Conservation (phyloP, 2,797 vertebrate genomes). For the Botia kubotai region DNA sequence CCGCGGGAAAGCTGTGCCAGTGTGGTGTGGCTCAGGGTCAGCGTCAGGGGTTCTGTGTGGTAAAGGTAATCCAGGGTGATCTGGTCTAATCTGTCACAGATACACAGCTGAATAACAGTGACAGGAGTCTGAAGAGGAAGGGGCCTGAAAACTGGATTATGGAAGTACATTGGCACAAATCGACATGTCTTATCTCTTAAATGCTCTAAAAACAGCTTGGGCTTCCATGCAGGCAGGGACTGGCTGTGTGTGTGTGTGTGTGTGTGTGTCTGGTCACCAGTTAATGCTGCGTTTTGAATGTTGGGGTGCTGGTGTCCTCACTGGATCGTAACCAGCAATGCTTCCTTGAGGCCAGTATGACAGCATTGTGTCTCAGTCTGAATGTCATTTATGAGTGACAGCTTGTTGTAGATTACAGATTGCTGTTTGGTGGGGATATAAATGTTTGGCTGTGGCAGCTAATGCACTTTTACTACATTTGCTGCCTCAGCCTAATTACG, state of each 20-base stretch:
- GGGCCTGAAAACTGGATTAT: slow-evolving; percentile 75
- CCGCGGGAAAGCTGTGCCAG: slow-evolving; percentile 1
- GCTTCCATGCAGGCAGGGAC: slow-evolving; percentile 63
- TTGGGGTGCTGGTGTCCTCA: not conserved
- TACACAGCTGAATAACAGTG: slow-evolving; percentile 74
- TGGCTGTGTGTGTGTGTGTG: slow-evolving; percentile 26
- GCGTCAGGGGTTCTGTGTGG: slow-evolving; percentile 70
- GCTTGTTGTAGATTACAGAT: slow-evolving; percentile 34
- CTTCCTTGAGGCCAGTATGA: not conserved
- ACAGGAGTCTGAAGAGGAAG: slow-evolving; percentile 58
- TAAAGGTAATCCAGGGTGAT: slow-evolving; percentile 84
- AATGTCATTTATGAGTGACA: slow-evolving; percentile 39
- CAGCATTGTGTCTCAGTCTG: slow-evolving; percentile 8
- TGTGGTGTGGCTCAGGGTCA: slow-evolving; percentile 66
- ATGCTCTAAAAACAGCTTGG: slow-evolving; percentile 77
- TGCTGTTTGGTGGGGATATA: slow-evolving; percentile 52
- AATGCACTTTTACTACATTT: slow-evolving; percentile 57
- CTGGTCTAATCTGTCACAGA: slow-evolving; percentile 84
- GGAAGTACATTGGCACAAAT: slow-evolving; percentile 77
- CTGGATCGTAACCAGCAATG: not conserved
- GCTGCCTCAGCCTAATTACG: slow-evolving; percentile 64
- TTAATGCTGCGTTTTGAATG: not conserved
- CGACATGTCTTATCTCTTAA: slow-evolving; percentile 79
- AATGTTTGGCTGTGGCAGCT: slow-evolving; percentile 54
- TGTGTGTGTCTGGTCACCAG: not conserved